Evolutionary conservation across 2,113 vertebrate species (phyloP).

Genomic region (Brachypodius melanocephalos): DNA sequence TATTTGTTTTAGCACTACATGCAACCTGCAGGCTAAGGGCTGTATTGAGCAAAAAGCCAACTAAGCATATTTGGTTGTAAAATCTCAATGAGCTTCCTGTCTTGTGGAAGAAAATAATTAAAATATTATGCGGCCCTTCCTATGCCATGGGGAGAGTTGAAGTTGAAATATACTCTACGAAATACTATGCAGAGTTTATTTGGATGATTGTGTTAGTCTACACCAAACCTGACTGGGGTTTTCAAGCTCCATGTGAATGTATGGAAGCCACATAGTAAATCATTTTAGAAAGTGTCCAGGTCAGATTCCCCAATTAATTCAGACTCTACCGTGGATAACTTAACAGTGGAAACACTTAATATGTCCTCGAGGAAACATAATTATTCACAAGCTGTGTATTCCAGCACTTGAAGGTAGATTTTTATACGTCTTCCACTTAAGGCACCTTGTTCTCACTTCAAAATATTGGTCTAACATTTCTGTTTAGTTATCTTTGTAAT

Average conservation of each 20-base stretch:
- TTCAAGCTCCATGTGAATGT: background rate
- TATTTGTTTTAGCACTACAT: conserved; percentile 60
- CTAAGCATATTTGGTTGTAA: conserved; percentile 60
- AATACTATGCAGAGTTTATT: background rate
- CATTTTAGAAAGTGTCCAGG: background rate
- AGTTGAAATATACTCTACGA: background rate
- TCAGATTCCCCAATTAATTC: background rate
- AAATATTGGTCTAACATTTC: conserved; percentile 24
- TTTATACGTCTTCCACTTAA: conserved; percentile 39
- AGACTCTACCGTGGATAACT: background rate
- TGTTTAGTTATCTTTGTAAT: background rate
- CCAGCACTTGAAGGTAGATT: conserved; percentile 16
- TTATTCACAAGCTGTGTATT: conserved; percentile 1
- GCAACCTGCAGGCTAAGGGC: conserved; percentile 55
- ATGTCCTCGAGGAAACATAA: background rate
- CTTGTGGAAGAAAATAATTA: conserved; percentile 54
- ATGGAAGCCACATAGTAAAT: background rate
- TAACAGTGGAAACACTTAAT: background rate
- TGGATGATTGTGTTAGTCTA: background rate
- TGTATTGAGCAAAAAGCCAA: conserved; percentile 44
- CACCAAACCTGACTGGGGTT: background rate
- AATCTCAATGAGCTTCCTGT: conserved; percentile 53
- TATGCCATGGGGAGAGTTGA: conserved; percentile 22
- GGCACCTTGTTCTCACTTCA: conserved; percentile 34
- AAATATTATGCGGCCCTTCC: conserved; percentile 10